Conservation (phyloP, 92 coral and sea anemone genomes). For the Epizoanthus rinbou region DNA sequence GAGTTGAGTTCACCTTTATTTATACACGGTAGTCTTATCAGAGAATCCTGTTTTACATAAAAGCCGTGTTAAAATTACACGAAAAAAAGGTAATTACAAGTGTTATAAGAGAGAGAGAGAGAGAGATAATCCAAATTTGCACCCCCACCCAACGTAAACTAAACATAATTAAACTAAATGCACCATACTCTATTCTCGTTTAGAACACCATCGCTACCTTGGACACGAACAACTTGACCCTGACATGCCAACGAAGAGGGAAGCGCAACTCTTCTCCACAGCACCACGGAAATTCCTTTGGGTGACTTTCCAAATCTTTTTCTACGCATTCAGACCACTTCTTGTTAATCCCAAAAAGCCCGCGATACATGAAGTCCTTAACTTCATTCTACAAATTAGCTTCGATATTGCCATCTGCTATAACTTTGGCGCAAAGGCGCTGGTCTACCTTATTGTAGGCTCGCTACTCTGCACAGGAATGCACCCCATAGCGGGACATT, state of each 20-base stretch:
- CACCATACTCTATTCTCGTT: not conserved
- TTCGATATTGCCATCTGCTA: constrained; percentile 46
- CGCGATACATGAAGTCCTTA: constrained; percentile 50
- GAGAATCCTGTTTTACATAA: too few species aligned
- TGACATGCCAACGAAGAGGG: constrained; percentile 66
- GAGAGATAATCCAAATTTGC: too few species aligned
- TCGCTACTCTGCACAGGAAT: constrained; percentile 64
- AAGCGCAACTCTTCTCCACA: constrained; percentile 60
- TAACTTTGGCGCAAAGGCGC: constrained; percentile 55
- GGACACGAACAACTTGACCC: constrained; percentile 66
- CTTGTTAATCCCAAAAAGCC: constrained; percentile 60
- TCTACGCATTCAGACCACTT: constrained; percentile 60
- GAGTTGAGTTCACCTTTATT: too few species aligned
- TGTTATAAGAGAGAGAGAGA: too few species aligned
- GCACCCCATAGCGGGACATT: constrained; percentile 75
- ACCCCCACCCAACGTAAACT: too few species aligned
- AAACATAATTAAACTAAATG: not conserved
- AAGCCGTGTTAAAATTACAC: too few species aligned
- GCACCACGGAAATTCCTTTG: constrained; percentile 56
- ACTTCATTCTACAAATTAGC: constrained; percentile 51
- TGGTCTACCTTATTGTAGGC: constrained; percentile 58
- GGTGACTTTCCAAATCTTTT: constrained; percentile 56
- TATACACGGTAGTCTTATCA: too few species aligned
- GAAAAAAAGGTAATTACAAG: too few species aligned
- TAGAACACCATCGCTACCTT: constrained; percentile 68